Evolutionary conservation across 2,888 invertebrate species (phyloP).

Genomic region (Ptilodon capucinus): DNA sequence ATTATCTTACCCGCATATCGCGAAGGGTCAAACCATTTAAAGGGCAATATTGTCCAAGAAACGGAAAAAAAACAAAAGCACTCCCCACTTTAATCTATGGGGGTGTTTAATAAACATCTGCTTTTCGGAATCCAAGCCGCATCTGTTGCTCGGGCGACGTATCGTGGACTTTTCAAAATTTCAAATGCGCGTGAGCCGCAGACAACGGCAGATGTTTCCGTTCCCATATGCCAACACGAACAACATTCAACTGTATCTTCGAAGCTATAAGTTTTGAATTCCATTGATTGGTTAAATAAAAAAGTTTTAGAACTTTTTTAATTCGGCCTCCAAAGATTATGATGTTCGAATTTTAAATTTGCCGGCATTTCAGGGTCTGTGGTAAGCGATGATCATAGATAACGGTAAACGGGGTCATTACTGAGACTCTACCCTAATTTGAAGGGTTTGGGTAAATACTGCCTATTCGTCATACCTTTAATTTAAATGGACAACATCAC

Average conservation of each 20-base stretch:
- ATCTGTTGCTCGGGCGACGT: conserved; percentile 67
- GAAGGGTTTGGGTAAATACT: conserved; percentile 57
- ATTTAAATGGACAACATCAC: conserved; percentile 54
- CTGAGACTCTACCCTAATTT: conserved; percentile 61
- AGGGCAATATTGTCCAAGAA: conserved; percentile 67
- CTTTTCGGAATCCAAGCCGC: conserved; percentile 79
- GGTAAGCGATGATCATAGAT: conserved; percentile 69
- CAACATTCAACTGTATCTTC: conserved; percentile 29
- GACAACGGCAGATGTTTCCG: conserved; percentile 72
- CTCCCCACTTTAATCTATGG: conserved; percentile 74
- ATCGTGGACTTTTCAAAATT: conserved; percentile 67
- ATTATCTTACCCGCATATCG: conserved; percentile 73
- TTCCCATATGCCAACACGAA: conserved; percentile 27
- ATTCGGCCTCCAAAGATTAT: conserved; percentile 63
- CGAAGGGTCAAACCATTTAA: conserved; percentile 70
- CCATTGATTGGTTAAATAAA: conserved; percentile 17
- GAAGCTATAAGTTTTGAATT: not conserved
- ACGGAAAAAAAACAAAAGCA: conserved; percentile 72
- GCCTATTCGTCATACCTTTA: conserved; percentile 67
- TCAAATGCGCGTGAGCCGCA: conserved; percentile 73
- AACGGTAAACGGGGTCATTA: conserved; percentile 75
- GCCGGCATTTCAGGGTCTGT: conserved; percentile 62
- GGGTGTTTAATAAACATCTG: conserved; percentile 80
- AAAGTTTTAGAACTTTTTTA: conserved; percentile 42
- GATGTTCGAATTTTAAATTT: conserved; percentile 77